phyloP scores from a whole-genome alignment of 2,888 invertebrate species.

The Dorcus parallelipipedus region DNA sequence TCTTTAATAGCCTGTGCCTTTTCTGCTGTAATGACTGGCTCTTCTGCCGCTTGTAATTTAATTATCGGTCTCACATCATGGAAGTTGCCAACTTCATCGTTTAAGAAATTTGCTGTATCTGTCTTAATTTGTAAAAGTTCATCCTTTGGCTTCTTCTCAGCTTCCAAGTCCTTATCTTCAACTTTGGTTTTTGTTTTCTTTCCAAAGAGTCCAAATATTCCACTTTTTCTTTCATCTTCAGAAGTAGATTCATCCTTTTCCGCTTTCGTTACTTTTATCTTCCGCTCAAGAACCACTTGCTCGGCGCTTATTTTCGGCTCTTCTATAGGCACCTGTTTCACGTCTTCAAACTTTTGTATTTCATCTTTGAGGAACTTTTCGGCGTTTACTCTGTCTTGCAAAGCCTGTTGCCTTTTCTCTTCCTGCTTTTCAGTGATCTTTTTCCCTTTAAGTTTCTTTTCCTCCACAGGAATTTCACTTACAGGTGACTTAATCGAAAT shows the following conservation, averaged over 20 bases:
- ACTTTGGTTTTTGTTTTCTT: slow-evolving; percentile 18
- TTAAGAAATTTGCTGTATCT: slow-evolving; percentile 10
- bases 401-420: slow-evolving; percentile 11
- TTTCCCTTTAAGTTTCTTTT: neutral
- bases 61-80: slow-evolving; percentile 12
- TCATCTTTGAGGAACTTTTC: slow-evolving; percentile 28
- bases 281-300: slow-evolving; percentile 3
- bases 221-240: slow-evolving; percentile 27
- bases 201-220: slow-evolving; percentile 29
- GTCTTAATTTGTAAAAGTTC: slow-evolving; percentile 2
- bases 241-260: neutral
- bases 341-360: slow-evolving; percentile 24
- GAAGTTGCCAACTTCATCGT: slow-evolving; percentile 13
- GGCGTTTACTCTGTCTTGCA: slow-evolving; percentile 29
- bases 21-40: slow-evolving; percentile 1
- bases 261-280: neutral
- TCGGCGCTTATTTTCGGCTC: neutral
- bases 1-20: slow-evolving; percentile 12
- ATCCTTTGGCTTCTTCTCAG: slow-evolving; percentile 10
- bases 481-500: neutral
- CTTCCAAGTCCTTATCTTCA: slow-evolving; percentile 9
- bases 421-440: neutral
- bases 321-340: slow-evolving; percentile 13
- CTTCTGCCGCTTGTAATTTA: slow-evolving; percentile 5
- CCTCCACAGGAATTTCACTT: neutral